Evolutionary conservation across 1,140 invertebrate genomes (phyloP), one percentile per base, ranked within the genome.

Genomic region (Nylanderia fulva): DNA sequence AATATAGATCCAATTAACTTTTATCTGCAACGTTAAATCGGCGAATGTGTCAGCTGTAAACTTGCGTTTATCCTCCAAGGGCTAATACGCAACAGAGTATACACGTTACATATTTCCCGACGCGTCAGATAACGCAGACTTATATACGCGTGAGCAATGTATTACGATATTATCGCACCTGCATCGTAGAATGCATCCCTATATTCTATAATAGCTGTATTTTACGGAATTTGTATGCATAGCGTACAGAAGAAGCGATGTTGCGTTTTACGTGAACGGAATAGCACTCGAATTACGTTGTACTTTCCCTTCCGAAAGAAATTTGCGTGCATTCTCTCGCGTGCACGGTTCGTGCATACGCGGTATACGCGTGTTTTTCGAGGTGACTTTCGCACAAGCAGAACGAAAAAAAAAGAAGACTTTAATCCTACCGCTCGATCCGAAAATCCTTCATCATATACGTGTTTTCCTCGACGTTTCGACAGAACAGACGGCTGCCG

Each of bases 141-240:
- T 82, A 82, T 82, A 82, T 82, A 82, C 66, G 77, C 77, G 24
- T 71, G 66, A 69, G 77, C 77, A 72, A 82, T 82, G 77, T 42
- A 72, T 82, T 82, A 82, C 64, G 77, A 82, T 82, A 82, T 82
- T 82, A 82, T 82, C 77, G 77, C 36, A 3, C 2, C 18, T 58
- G 66, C 36, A 72, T 18, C 52, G 52, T 66, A 58, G 77, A 36
- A 82, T 72, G 21, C 66, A 82, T 80, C 48, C 77, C 77, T 80
- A 80, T 72, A 82, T 82, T 82, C 66, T 82, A 82, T 82, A 82
- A 82, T 82, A 72, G 66, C 54, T 24, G 77, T 82, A 72, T 56
- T 60, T 82, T 82, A 82, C 60, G 27, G 27, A 82, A 71, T 82
- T 82, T 82, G 77, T 82, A 82, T 82, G 77, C 77, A 82, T 82